These are phyloP conservation scores for Uria aalge DNA, from an alignment of 2,113 vertebrate species.

Conservation along the genomic window DNA sequence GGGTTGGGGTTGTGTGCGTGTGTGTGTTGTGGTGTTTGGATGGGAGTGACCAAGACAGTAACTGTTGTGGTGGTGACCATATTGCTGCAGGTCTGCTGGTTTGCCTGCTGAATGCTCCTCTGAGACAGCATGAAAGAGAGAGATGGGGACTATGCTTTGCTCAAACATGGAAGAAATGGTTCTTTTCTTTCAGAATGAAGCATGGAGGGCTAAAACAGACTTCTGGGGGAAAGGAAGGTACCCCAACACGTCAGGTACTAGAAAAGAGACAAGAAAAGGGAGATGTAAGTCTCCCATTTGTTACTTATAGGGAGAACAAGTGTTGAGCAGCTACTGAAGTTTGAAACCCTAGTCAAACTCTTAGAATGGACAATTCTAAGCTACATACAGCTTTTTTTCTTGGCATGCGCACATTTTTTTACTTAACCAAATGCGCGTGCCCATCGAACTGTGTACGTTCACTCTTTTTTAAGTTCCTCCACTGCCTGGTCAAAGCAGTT, in stretches of 20 bases:
- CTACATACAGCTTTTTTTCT: background rate
- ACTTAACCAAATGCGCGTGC: background rate
- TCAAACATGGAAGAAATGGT: background rate
- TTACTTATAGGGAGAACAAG: background rate
- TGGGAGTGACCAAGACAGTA: background rate
- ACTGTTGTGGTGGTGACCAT: background rate
- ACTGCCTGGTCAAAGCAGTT: background rate
- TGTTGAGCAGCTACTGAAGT: background rate
- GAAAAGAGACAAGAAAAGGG: background rate
- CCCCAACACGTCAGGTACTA: background rate
- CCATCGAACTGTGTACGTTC: background rate
- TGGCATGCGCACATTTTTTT: background rate
- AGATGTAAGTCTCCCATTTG: background rate
- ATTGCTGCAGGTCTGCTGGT: background rate
- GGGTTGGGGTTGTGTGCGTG: too few species aligned
- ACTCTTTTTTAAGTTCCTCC: background rate
- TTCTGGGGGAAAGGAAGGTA: background rate
- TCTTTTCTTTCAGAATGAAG: background rate
- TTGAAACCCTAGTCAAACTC: background rate
- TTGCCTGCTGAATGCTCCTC: background rate
- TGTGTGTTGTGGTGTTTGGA: background rate
- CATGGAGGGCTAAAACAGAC: background rate
- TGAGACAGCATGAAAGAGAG: background rate
- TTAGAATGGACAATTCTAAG: background rate
- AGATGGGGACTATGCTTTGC: background rate